phyloP scores from a whole-genome alignment of 2,797 vertebrate species.

The Petrocephalus sullivani region DNA sequence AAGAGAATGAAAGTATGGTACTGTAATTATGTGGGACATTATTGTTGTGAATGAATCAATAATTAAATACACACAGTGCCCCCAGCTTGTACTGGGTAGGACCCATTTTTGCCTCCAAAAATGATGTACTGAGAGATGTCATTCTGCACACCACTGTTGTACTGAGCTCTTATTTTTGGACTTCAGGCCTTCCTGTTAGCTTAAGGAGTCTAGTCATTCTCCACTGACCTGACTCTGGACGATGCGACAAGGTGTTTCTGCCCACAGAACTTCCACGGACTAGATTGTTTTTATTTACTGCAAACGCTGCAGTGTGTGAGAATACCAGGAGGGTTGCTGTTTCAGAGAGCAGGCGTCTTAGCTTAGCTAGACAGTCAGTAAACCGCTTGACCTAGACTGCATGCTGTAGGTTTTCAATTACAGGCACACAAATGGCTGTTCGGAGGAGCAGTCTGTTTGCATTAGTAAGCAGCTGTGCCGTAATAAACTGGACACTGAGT shows the following conservation, averaged over 20 bases:
- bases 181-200: background rate
- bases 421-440: background rate
- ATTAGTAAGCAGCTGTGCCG: background rate
- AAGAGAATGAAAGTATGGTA: background rate
- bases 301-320: background rate
- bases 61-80: background rate
- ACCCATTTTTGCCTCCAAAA: background rate
- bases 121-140: background rate
- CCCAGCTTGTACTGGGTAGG: background rate
- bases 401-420: background rate
- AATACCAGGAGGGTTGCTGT: background rate
- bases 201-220: background rate
- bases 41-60: background rate
- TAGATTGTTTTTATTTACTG: background rate
- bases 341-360: background rate
- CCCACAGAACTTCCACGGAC: background rate
- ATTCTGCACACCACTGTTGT: background rate
- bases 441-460: background rate
- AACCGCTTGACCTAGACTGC: background rate
- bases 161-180: background rate
- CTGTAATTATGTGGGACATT: background rate
- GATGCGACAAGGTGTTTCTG: background rate
- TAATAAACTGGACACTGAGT: background rate
- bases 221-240: background rate
- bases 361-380: background rate